These are phyloP conservation scores for Coptotermes formosanus DNA, from an alignment of 1,140 invertebrate species.

Conservation along the genomic window DNA sequence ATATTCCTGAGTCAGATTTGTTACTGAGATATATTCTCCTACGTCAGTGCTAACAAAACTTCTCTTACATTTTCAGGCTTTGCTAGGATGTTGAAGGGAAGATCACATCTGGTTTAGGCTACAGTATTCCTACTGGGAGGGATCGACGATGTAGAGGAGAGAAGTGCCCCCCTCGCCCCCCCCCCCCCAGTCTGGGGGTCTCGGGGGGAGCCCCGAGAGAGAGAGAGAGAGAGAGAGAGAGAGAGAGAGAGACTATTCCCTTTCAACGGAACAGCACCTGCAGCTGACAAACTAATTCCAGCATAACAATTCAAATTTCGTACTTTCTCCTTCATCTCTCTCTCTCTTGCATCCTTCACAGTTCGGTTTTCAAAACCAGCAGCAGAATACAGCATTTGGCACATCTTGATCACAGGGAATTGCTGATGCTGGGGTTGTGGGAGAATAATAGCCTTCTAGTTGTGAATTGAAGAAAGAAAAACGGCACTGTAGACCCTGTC, in stretches of 20 bases:
- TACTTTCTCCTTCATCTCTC: background rate
- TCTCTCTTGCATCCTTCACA: background rate
- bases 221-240: background rate
- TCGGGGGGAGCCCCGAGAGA: background rate
- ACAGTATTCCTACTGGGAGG: background rate
- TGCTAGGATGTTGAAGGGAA: background rate
- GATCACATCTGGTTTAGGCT: background rate
- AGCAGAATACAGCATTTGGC: background rate
- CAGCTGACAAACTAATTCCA: conserved; percentile 18
- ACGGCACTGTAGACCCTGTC: background rate
- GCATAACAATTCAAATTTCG: conserved; percentile 14
- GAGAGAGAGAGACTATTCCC: background rate
- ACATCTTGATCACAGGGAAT: background rate
- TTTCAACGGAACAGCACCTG: conserved; percentile 10
- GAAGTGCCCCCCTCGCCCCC: background rate
- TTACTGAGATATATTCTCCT: too few species aligned
- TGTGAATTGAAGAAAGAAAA: background rate
- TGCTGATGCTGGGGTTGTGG: background rate
- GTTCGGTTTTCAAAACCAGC: background rate
- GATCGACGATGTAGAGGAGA: background rate
- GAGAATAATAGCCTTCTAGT: background rate
- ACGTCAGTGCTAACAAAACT: too few species aligned
- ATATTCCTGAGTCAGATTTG: too few species aligned
- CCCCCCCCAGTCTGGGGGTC: background rate
- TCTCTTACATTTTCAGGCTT: background rate